These are phyloP conservation scores for Geococcyx californianus DNA, from an alignment of 2,113 vertebrate species.

Conservation along the genomic window DNA sequence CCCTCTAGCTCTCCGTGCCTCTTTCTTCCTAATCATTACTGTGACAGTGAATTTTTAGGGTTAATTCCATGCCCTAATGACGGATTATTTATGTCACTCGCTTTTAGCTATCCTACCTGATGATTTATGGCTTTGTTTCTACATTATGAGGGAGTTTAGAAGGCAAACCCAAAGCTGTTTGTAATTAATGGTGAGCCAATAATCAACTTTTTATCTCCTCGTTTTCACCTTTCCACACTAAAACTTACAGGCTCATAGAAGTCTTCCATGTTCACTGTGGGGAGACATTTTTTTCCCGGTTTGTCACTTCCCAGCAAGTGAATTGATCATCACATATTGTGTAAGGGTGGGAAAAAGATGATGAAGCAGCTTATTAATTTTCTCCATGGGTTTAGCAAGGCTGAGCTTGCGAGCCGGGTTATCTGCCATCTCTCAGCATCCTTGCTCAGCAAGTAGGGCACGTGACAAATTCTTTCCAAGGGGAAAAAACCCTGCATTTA, in stretches of 20 bases:
- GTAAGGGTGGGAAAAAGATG: background rate
- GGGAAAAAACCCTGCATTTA: background rate
- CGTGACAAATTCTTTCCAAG: background rate
- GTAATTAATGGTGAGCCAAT: background rate
- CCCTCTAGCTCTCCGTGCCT: fast-evolving
- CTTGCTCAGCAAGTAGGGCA: fast-evolving
- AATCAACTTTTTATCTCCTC: background rate
- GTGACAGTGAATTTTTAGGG: background rate
- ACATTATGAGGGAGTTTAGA: background rate
- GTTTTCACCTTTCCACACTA: background rate
- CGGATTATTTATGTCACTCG: background rate
- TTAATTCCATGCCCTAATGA: background rate
- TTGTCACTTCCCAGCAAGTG: background rate
- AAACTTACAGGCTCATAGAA: background rate
- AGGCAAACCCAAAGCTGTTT: background rate
- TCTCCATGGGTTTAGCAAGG: background rate
- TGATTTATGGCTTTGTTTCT: background rate
- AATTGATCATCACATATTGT: background rate
- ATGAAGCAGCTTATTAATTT: background rate
- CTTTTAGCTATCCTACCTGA: background rate
- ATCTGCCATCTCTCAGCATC: background rate
- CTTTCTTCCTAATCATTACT: background rate
- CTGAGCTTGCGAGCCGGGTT: background rate
- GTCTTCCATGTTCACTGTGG: background rate
- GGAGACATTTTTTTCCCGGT: background rate